Evolutionary conservation across 2,888 invertebrate genomes (phyloP).

Genomic region (Ornithoptera priamus): DNA sequence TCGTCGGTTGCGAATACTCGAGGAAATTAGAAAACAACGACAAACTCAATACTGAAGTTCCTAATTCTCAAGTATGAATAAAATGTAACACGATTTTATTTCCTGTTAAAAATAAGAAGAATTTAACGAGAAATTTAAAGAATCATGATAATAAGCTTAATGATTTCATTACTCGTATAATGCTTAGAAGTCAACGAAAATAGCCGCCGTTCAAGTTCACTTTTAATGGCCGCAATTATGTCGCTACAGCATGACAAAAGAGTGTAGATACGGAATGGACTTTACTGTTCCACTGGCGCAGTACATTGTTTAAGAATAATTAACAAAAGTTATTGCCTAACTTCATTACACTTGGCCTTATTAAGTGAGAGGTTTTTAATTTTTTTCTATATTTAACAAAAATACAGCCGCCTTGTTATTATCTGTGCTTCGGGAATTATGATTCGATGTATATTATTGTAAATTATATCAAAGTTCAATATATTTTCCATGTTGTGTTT

Average conservation of each 20-base stretch:
- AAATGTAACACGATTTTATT: no score
- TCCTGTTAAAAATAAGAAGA: background rate
- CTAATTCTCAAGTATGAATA: no score
- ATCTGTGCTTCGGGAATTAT: no score
- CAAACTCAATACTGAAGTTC: no score
- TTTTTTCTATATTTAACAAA: no score
- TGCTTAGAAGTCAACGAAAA: constrained; percentile 3
- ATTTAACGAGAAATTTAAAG: background rate
- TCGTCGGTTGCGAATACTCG: no score
- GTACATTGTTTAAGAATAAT: constrained; percentile 3
- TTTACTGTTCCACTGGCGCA: constrained; percentile 6
- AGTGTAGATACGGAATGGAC: constrained; percentile 11
- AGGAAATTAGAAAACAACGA: no score
- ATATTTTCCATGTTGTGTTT: no score
- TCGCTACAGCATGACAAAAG: constrained; percentile 15
- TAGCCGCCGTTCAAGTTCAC: constrained; percentile 9
- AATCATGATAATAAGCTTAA: background rate
- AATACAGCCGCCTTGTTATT: no score
- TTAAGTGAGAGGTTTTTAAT: no score
- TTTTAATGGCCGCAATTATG: constrained; percentile 19
- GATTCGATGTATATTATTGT: no score
- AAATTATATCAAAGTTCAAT: no score
- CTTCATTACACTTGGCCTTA: background rate
- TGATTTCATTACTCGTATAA: background rate
- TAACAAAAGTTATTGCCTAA: background rate